phyloP scores from a whole-genome alignment of 2,797 vertebrate species.

The Lagorchestes hirsutus region DNA sequence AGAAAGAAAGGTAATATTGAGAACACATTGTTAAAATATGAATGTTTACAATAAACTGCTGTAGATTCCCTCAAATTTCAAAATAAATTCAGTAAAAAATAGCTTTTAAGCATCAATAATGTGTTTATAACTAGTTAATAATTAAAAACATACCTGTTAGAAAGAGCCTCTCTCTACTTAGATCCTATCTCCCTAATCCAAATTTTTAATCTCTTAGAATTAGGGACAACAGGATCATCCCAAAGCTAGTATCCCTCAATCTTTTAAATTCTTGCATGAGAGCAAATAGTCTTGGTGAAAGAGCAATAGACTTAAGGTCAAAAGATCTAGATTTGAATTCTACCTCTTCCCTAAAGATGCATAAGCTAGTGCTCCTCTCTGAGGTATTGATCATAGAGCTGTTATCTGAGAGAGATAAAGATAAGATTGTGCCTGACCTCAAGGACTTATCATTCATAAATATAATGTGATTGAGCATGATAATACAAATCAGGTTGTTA shows the following conservation, averaged over 20 bases:
- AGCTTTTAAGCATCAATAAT: background rate
- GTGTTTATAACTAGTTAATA: background rate
- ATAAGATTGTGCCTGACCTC: too few relatives aligned
- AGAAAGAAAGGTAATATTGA: background rate
- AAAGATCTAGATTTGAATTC: too few relatives aligned
- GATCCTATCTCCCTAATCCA: background rate
- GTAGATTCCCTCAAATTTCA: background rate
- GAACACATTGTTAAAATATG: background rate
- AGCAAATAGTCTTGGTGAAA: too few relatives aligned
- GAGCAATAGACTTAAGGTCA: too few relatives aligned
- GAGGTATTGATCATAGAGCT: too few relatives aligned
- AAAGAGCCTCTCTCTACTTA: background rate
- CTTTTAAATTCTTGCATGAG: background rate
- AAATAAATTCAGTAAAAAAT: background rate
- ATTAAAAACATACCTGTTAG: background rate
- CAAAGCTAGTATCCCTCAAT: background rate
- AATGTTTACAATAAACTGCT: background rate
- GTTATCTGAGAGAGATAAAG: too few relatives aligned
- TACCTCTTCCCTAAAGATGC: too few relatives aligned
- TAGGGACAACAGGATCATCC: background rate
- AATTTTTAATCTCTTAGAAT: background rate
- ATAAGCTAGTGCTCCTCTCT: too few relatives aligned
- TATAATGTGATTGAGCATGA: too few relatives aligned
- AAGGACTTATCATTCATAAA: too few relatives aligned
- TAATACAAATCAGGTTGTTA: too few relatives aligned